Evolutionary conservation across 1,140 invertebrate genomes (phyloP), one percentile per base, ranked within the genome.

Genomic region (Cotesia vestalis): DNA sequence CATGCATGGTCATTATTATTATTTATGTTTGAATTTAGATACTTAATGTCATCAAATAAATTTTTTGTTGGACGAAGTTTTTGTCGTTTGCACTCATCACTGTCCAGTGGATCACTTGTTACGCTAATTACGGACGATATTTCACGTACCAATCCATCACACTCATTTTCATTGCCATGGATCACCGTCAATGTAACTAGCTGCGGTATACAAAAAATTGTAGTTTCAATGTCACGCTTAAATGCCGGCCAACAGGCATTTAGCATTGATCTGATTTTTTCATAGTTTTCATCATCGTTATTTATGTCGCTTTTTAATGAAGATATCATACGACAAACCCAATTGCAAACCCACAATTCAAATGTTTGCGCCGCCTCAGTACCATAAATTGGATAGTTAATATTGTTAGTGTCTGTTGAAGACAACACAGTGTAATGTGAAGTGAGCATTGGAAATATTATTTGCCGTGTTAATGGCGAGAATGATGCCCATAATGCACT

Each of bases 321-420:
- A 61, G 51, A 77, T 4, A 78, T 80, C 80, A 86, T 84, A 62
- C 78, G 86, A 57, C 83, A 83, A 61, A 86, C 87, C 88, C 88
- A 92, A 86, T 90, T 91, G 74, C 91, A 91, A n/a, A 92, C 89
- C 93, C 93, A 94, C 74, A 89, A 88, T 76, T 91, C 88, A 77
- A 92, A 92, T 34, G 89, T 91, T 17, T 89, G 88, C 36, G 90
- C 91, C 66, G 87, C 87, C 69, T 88, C 86, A 4, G 91, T 92
- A 35, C 86, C 85, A 66, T 87, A 87, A 75, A 88, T 83, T 63
- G 86, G 79, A 76, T 79, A 81, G 66, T 79, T 67, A n/a, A 74
- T 46, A 11, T 46, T 46, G 11, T 11, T 75, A 4, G 80, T 70
- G 4, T 80, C 79, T 8, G 71, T 77, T 3, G 73, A 35, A 36